Conservation (phyloP, 2,888 invertebrate genomes). For the Acleris literana region DNA sequence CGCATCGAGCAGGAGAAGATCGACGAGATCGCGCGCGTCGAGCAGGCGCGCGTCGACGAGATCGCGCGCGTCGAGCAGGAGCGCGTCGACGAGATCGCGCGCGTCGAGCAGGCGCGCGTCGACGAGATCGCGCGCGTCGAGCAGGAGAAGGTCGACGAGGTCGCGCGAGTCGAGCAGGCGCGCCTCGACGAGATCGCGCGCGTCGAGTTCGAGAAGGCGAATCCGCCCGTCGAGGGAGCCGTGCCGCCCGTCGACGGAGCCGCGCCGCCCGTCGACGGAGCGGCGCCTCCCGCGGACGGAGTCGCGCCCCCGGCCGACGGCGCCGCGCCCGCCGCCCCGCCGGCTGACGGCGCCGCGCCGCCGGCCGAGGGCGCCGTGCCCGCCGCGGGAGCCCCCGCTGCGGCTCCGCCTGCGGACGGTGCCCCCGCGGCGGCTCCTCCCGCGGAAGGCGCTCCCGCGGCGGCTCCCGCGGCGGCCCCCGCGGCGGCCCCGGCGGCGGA, state of each 20-base stretch:
- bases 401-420: conserved; percentile 53
- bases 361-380: conserved; percentile 51
- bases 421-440: conserved; percentile 52
- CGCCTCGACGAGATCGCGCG: conserved; percentile 44
- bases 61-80: conserved; percentile 44
- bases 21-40: conserved; percentile 49
- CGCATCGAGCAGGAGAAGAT: conserved; percentile 25
- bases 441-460: conserved; percentile 51
- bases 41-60: conserved; percentile 37
- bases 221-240: conserved; percentile 34
- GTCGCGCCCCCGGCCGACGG: conserved; percentile 53
- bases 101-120: conserved; percentile 35
- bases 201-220: conserved; percentile 28
- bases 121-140: conserved; percentile 40
- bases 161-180: conserved; percentile 29
- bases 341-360: conserved; percentile 51
- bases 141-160: conserved; percentile 47
- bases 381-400: conserved; percentile 44
- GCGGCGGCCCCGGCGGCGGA: conserved; percentile 38
- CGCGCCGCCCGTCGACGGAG: conserved; percentile 43
- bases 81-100: conserved; percentile 45
- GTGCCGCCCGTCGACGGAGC: conserved; percentile 39
- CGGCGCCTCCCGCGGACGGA: conserved; percentile 36
- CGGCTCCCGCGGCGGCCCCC: conserved; percentile 43
- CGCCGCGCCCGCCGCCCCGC: conserved; percentile 50